These are phyloP conservation scores for Leucophenga montana DNA, from an alignment of 2,888 invertebrate genomes.

Conservation along the genomic window DNA sequence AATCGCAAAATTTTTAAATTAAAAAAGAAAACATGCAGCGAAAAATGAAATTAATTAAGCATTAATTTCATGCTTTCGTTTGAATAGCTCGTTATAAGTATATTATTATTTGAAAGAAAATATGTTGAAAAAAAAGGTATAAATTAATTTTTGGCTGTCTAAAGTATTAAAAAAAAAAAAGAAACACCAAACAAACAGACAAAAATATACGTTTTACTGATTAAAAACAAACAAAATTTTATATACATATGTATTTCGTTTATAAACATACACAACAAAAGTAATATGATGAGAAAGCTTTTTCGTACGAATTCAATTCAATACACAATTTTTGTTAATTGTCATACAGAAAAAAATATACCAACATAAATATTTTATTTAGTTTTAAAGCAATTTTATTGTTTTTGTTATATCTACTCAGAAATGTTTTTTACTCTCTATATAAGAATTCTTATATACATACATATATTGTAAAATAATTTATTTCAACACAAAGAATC, in stretches of 20 bases:
- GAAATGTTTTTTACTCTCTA: slow-evolving; percentile 42
- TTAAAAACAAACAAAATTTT: not conserved
- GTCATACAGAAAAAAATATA: not conserved
- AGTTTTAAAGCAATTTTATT: not conserved
- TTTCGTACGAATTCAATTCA: not conserved
- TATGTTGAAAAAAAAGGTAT: not conserved
- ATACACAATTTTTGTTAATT: not conserved
- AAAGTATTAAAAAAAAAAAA: not conserved
- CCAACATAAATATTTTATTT: not conserved
- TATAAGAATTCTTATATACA: slow-evolving; percentile 37
- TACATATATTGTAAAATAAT: slow-evolving; percentile 43
- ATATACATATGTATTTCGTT: not conserved
- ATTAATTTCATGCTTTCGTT: not conserved
- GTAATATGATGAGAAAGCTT: not conserved
- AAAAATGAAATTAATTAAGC: slow-evolving; percentile 10
- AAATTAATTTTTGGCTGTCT: not conserved
- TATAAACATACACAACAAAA: not conserved
- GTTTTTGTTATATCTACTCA: slow-evolving; percentile 18
- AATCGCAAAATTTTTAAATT: slow-evolving; percentile 61
- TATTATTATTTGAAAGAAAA: slow-evolving; percentile 12
- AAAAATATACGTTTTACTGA: slow-evolving; percentile 1
- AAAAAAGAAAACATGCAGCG: not conserved
- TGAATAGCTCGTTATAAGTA: slow-evolving; percentile 21
- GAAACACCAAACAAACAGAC: not conserved
- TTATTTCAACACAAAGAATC: slow-evolving; percentile 69